Evolutionary conservation across 2,113 vertebrate species (phyloP), one percentile per base, ranked within the genome.

Genomic region (Pionites leucogaster): DNA sequence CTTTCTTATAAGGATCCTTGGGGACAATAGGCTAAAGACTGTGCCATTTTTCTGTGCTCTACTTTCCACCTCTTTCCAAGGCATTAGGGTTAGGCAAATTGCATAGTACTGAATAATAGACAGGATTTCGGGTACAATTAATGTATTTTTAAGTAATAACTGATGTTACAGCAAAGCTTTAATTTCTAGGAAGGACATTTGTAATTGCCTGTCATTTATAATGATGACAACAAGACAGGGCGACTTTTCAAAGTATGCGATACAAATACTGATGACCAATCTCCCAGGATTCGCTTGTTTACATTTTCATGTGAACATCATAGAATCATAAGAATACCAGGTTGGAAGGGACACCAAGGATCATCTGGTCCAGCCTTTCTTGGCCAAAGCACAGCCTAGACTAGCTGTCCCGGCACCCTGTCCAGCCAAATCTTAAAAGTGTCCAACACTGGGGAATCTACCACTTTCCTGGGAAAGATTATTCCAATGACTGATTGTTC

Each of bases 11-110:
- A 60, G 47, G 13, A 59, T 50, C 25, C 37, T 5, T n/a, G 31
- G 4, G 31, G n/a, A 76, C 29, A 77, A 39, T 0, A 0, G 7
- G 14, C 62, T 33, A 74, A 86, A 69, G 35, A 77, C 11, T 0
- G 2, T 18, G 37, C 4, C 35, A 13, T 19, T 93, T 55, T 57
- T 23, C 52, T 69, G 67, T 81, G 87, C 31, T 37, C n/a, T 81
- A 13, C 41, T 78, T 31, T 63, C 23, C 55, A 63, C 22, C 33
- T 49, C 72, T 33, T 93, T 35, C 41, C 59, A 65, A 80, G 41
- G 29, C 53, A 55, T 55, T 55, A 55, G 53, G 53, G n/a, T 59
- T 22, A 12, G 68, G 28, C 8, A 62, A 78, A 79, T 67, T 19
- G 9, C 8, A 13, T 11, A 35, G 16, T 8, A 33, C 33, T 57